Evolutionary conservation across 1,140 invertebrate species (phyloP).

Genomic region (Drosophila baimaii): DNA sequence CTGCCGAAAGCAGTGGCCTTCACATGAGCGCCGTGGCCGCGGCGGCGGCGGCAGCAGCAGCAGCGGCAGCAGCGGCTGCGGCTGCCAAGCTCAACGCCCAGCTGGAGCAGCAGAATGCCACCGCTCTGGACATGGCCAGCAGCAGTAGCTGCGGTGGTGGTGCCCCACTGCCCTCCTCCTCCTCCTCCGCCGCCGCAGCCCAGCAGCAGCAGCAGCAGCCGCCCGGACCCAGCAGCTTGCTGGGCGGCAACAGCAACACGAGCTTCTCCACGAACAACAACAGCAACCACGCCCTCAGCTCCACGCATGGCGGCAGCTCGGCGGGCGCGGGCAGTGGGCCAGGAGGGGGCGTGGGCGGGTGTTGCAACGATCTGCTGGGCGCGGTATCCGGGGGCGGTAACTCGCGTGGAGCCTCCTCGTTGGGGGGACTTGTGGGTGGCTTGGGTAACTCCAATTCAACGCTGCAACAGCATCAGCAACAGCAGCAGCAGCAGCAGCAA

Average conservation of each 20-base stretch:
- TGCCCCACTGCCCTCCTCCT: neutral
- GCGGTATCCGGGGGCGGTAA: slow-evolving; percentile 9
- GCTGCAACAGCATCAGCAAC: slow-evolving; percentile 33
- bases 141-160: slow-evolving; percentile 2
- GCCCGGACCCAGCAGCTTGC: slow-evolving; percentile 46
- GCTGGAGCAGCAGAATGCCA: slow-evolving; percentile 58
- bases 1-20: slow-evolving; percentile 55
- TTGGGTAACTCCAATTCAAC: neutral
- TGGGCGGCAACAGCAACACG: slow-evolving; percentile 69
- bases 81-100: slow-evolving; percentile 69
- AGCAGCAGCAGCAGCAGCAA: slow-evolving; percentile 37
- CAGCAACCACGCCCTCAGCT: slow-evolving; percentile 66
- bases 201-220: slow-evolving; percentile 1
- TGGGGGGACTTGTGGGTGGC: neutral
- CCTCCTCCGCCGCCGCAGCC: neutral
- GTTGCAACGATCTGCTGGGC: slow-evolving; percentile 33
- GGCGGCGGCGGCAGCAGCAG: slow-evolving; percentile 65
- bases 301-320: slow-evolving; percentile 25
- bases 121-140: slow-evolving; percentile 61
- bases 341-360: slow-evolving; percentile 16
- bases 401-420: slow-evolving; percentile 8
- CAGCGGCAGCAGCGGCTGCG: slow-evolving; percentile 62
- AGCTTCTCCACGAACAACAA: slow-evolving; percentile 75
- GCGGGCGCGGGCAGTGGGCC: slow-evolving; percentile 25
- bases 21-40: slow-evolving; percentile 71